Conservation (phyloP, 2,797 vertebrate genomes). For the Semotilus atromaculatus region DNA sequence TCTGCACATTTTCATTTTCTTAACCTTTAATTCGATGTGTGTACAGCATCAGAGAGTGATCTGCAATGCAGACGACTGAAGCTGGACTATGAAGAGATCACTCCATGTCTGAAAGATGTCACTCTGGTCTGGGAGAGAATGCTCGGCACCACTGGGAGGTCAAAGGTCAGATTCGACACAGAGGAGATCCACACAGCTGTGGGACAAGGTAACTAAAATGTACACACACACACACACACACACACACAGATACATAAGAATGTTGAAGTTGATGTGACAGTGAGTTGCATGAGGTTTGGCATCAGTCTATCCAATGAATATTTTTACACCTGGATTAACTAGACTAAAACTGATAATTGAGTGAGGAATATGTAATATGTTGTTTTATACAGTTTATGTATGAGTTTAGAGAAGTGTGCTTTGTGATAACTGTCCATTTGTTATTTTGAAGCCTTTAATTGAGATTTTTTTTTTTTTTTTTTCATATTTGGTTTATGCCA, state of each 20-base stretch:
- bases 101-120: constrained; percentile 93
- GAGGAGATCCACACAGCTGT: constrained; percentile 90
- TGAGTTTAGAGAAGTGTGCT: background rate
- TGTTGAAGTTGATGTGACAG: background rate
- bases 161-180: constrained; percentile 88
- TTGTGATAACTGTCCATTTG: background rate
- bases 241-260: background rate
- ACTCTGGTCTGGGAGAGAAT: constrained; percentile 96
- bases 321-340: constrained; percentile 4
- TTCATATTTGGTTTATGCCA: background rate
- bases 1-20: background rate
- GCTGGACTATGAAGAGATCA: constrained; percentile 97
- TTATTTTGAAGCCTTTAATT: background rate
- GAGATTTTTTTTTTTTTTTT: background rate
- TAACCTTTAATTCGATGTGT: constrained; percentile 37
- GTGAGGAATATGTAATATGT: background rate
- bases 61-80: constrained; percentile 93
- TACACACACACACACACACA: background rate
- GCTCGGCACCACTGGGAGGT: constrained; percentile 85
- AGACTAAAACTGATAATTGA: background rate
- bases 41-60: constrained; percentile 89
- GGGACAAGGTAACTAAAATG: constrained; percentile 82
- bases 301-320: background rate
- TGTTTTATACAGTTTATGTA: background rate
- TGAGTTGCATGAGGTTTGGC: background rate